These are phyloP conservation scores for Bombus waltoni DNA, from an alignment of 1,140 invertebrate genomes.

Conservation along the genomic window DNA sequence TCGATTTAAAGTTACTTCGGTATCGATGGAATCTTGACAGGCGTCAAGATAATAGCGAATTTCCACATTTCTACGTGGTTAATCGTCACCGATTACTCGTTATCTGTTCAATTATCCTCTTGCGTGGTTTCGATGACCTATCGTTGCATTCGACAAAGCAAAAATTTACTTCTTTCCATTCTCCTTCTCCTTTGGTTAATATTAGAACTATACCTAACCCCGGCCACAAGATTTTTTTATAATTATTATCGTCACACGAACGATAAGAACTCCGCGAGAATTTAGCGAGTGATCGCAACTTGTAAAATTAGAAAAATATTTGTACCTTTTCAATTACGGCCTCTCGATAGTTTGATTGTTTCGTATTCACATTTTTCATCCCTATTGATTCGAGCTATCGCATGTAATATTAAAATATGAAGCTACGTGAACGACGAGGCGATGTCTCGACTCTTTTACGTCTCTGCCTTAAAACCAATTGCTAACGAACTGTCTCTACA, in stretches of 20 bases:
- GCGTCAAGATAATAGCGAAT: background rate
- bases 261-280: too few species aligned
- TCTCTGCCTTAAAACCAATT: too few species aligned
- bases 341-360: too few species aligned
- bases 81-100: background rate
- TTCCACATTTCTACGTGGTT: background rate
- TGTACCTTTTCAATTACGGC: too few species aligned
- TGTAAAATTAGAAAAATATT: too few species aligned
- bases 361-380: too few species aligned
- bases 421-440: too few species aligned
- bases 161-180: background rate
- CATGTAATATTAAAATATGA: too few species aligned
- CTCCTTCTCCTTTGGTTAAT: background rate
- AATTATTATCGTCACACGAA: background rate
- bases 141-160: background rate
- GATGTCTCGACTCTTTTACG: too few species aligned
- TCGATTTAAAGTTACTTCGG: conserved; percentile 2
- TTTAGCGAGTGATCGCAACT: too few species aligned
- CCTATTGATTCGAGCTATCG: too few species aligned
- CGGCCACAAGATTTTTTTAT: fast-evolving
- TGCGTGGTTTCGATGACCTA: background rate
- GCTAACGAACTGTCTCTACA: too few species aligned
- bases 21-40: background rate
- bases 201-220: background rate
- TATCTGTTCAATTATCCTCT: background rate